Evolutionary conservation across 2,888 invertebrate species (phyloP).

Genomic region (Leucozona laternaria): DNA sequence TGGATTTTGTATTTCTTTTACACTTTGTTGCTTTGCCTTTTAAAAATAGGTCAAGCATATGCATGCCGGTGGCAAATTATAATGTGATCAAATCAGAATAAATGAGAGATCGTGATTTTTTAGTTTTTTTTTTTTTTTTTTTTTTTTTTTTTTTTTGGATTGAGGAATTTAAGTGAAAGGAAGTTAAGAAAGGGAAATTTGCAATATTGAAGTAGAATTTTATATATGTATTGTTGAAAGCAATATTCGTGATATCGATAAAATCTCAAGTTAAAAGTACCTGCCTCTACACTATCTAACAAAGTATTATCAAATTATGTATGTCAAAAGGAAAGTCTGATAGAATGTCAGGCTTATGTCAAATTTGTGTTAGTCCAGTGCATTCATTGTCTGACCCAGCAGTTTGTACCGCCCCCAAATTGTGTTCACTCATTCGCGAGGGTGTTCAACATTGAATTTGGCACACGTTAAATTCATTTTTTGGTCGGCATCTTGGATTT

Average conservation of each 20-base stretch:
- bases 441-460: too few species aligned
- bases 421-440: too few species aligned
- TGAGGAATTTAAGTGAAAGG: slow-evolving; percentile 36
- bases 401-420: too few species aligned
- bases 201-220: neutral
- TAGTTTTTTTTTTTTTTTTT: neutral
- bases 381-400: too few species aligned
- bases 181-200: slow-evolving; percentile 26
- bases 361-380: too few species aligned
- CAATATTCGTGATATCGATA: neutral
- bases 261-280: neutral
- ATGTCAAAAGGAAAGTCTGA: too few species aligned
- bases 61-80: slow-evolving; percentile 53
- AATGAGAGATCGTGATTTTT: slow-evolving; percentile 36
- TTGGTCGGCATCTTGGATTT: too few species aligned
- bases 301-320: too few species aligned
- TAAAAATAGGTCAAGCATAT: slow-evolving; percentile 61
- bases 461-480: too few species aligned
- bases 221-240: neutral
- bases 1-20: neutral
- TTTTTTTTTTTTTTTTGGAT: neutral
- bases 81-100: slow-evolving; percentile 53
- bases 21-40: slow-evolving; percentile 19
- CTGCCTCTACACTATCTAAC: too few species aligned
- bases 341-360: too few species aligned